Base-by-base conservation (phyloP, 2,797 vertebrate species). In the Xiphophorus birchmanni region DNA sequence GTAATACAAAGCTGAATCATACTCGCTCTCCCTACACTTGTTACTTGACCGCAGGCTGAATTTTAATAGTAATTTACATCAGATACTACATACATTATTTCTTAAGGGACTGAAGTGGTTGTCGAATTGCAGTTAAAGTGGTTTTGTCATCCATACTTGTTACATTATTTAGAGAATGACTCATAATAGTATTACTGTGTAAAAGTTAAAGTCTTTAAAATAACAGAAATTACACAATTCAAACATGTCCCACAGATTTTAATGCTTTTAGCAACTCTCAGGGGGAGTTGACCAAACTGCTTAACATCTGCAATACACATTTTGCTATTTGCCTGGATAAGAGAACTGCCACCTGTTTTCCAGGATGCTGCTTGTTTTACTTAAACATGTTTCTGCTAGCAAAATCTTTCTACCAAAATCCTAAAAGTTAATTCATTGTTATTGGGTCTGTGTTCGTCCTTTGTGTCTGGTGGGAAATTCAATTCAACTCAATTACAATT, bases 321-420 rank as follows among this genome's bases (percentile, higher is more conserved):
- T 89, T 86, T 82, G 76, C 87, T 90, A 79, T 85, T 93, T 78
- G 77, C 86, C 88, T 85, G 90, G 87, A 93, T 93, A 90, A 86
- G 84, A 91, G 92, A 90, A 84, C 90, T 86, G 84, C 56, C 89
- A 93, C 89, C 82, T 91, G 85, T 82, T 93, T 92, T 92, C 89
- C 29, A 73, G 76, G 82, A 82, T 87, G 83, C 86, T 89, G 84
- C 92, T 93, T 29, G n/a, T 29, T 72, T 26, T 54, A 54, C 52
- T 54, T 54, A 10, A 52, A 83, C 84, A 84, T 69, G 67, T 78
- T 80, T 48, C 81, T 69, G 82, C 85, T 81, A 80, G 87, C 54
- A 69, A 83, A 77, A 78, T 54, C 23, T 17, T 11, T 3, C 21
- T 52, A 50, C 56, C 60, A 82, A 82, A 77, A 80, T 74, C 84